A percentile compares a stretch with the other conserved stretches of the same genome.
Evolutionary conservation across 1,140 invertebrate species (phyloP).

Genomic region (Drosophila saltans): DNA sequence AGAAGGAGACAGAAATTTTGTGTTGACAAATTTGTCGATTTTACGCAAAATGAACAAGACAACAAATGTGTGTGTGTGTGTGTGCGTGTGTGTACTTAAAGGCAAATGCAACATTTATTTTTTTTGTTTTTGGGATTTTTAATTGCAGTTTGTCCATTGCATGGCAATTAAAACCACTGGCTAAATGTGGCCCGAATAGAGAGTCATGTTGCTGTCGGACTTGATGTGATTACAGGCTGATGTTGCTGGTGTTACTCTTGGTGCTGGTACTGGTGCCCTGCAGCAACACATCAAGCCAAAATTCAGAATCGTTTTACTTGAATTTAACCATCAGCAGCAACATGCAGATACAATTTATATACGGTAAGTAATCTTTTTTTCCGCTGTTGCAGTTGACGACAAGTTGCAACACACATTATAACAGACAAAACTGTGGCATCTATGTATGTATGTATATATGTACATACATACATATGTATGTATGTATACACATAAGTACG

Average conservation of each 20-base stretch:
- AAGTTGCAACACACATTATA: conserved; percentile 61
- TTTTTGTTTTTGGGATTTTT: conserved; percentile 33
- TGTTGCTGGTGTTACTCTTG: not conserved
- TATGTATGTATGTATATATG: conserved; percentile 26
- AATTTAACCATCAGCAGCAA: conserved; percentile 38
- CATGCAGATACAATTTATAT: conserved; percentile 31
- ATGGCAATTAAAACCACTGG: conserved; percentile 59
- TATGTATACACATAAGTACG: conserved; percentile 1
- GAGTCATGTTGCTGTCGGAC: conserved; percentile 5
- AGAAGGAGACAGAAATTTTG: conserved; percentile 7
- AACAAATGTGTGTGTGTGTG: not conserved
- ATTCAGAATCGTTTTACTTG: conserved; percentile 64
- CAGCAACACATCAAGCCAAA: conserved; percentile 42
- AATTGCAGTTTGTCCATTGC: conserved; percentile 48
- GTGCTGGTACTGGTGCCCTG: conserved; percentile 25
- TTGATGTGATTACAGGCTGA: conserved; percentile 23
- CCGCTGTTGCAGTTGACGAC: conserved; percentile 57
- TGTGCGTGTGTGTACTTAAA: conserved; percentile 45
- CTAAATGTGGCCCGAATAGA: conserved; percentile 32
- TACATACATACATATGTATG: not conserved
- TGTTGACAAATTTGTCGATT: conserved; percentile 71
- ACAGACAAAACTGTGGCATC: conserved; percentile 49
- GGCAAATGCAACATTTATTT: conserved; percentile 54
- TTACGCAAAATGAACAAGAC: conserved; percentile 46
- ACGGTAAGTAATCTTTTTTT: conserved; percentile 40